Evolutionary conservation across 2,797 vertebrate species (phyloP).

Genomic region (Microctenopoma stevenorrisi): DNA sequence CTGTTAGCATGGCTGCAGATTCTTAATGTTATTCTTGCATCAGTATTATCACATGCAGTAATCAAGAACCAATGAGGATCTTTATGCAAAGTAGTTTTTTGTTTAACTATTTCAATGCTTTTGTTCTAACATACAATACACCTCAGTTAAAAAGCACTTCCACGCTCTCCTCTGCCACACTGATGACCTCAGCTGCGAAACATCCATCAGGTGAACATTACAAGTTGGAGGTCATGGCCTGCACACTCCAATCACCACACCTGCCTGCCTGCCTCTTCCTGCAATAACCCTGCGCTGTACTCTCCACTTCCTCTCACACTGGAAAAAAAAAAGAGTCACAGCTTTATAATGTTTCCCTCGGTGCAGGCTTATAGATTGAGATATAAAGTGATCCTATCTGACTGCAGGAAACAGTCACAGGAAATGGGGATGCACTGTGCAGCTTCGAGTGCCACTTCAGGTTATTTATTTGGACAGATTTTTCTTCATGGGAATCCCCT

Average conservation of each 20-base stretch:
- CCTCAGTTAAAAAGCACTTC: not conserved
- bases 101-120: no score
- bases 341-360: slow-evolving; percentile 61
- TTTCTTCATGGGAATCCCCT: slow-evolving; percentile 62
- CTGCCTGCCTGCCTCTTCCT: slow-evolving; percentile 68
- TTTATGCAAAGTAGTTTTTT: no score
- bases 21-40: no score
- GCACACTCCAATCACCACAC: slow-evolving; percentile 71
- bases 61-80: no score
- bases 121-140: no score
- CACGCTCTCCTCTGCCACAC: slow-evolving; percentile 64
- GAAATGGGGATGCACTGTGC: slow-evolving; percentile 75
- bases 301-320: slow-evolving; percentile 50
- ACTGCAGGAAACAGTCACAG: slow-evolving; percentile 77
- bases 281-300: slow-evolving; percentile 43
- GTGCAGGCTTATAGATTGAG: slow-evolving; percentile 59
- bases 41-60: no score
- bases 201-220: slow-evolving; percentile 85
- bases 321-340: slow-evolving; percentile 41
- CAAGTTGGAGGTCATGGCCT: slow-evolving; percentile 76
- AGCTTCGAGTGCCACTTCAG: slow-evolving; percentile 76
- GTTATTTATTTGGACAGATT: slow-evolving; percentile 80
- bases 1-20: not conserved
- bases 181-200: slow-evolving; percentile 70
- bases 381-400: slow-evolving; percentile 64